Evolutionary conservation across 2,797 vertebrate species (phyloP), one percentile per base, ranked within the genome.

Genomic region (Halcyon chelicuti): DNA sequence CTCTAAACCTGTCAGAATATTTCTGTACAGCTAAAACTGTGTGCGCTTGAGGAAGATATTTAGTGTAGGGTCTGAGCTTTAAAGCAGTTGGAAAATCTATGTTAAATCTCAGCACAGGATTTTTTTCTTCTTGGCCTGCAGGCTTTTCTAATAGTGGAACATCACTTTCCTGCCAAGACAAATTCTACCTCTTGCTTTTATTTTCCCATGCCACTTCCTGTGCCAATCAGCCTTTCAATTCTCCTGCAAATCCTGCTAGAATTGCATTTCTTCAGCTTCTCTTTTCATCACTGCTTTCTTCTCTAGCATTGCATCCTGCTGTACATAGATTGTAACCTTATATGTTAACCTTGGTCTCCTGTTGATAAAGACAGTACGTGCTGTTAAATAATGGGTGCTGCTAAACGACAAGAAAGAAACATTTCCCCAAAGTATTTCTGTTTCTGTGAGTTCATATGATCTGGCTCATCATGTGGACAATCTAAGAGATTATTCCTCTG

Each of bases 171-270:
- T 96, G 95, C 96, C 94, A 97, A 96, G 91, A 94, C 85, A 95
- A 95, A 95, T 94, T 94, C 88, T 91, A 95, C 90, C 91, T 92
- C 94, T 97, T 93, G 94, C 91, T 96, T 96, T 96, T 95, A 94
- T 97, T 96, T 97, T 94, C 86, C 82, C 93, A 79, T 83, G 95
- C 91, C 29, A 77, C 67, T 91, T 97, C 76, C 91, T 92, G 63
- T 67, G 67, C 90, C 94, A 96, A 90, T 94, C 94, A 94, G 93
- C 76, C 74, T 88, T 90, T 86, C 93, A 79, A 52, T 93, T 93
- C 88, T 93, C 55, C 85, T 82, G 78, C 57, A 96, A 86, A 95
- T 85, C 82, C 76, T 63, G 62, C 83, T 80, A 78, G 83, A 88
- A 95, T 91, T 62, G 63, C 67, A 84, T 63, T 86, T 85, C 86